phyloP scores from a whole-genome alignment of 23 tunicate species.

The Botrylloides violaceus region DNA sequence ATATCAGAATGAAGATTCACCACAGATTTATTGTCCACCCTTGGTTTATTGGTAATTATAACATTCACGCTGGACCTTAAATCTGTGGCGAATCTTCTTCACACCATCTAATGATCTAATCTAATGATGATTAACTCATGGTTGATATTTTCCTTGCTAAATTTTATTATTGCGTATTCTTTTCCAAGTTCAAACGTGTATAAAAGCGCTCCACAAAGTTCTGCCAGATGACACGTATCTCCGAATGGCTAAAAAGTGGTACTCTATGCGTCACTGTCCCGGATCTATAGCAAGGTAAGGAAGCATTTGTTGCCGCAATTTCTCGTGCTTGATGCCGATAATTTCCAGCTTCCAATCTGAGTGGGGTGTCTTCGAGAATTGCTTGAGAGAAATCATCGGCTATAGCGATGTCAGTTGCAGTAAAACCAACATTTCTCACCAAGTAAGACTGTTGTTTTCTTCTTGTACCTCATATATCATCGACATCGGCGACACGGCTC shows the following conservation, averaged over 20 bases:
- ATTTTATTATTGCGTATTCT: too few relatives aligned
- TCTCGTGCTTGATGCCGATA: neutral
- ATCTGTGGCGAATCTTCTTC: too few relatives aligned
- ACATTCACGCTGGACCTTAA: too few relatives aligned
- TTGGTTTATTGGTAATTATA: too few relatives aligned
- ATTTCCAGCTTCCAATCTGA: conserved; percentile 35
- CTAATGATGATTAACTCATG: too few relatives aligned
- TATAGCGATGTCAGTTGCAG: conserved; percentile 3
- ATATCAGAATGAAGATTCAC: too few relatives aligned
- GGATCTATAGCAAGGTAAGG: conserved; percentile 69
- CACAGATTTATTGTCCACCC: too few relatives aligned
- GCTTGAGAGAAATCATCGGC: conserved; percentile 59
- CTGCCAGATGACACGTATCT: conserved; percentile 72
- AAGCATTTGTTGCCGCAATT: neutral
- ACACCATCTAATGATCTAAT: too few relatives aligned
- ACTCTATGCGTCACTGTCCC: conserved; percentile 67
- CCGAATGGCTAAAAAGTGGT: conserved; percentile 69
- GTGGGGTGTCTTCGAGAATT: conserved; percentile 70
- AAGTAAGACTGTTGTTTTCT: neutral
- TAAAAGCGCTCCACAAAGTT: conserved; percentile 62
- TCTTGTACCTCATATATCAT: neutral
- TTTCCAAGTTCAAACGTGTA: conserved; percentile 50
- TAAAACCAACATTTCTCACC: neutral
- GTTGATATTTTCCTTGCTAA: too few relatives aligned
- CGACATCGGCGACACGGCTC: too few relatives aligned